These are phyloP conservation scores for Apis laboriosa DNA, from an alignment of 1,140 invertebrate genomes.

Conservation along the genomic window DNA sequence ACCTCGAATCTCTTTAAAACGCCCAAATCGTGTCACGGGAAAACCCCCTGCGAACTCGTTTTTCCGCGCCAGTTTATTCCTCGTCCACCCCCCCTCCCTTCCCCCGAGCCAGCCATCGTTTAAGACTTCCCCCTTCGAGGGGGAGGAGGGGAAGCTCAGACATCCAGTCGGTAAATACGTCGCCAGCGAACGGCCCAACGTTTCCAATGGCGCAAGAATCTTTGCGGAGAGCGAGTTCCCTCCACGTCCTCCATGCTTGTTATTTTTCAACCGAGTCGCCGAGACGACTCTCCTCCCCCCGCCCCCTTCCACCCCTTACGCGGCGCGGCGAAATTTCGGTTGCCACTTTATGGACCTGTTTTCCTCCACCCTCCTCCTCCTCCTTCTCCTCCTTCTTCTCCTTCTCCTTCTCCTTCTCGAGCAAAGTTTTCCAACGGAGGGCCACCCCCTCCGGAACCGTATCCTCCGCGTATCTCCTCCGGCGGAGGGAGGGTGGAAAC, in stretches of 20 bases:
- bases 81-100: neutral
- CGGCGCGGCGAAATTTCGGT: constrained; percentile 52
- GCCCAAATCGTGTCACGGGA: neutral
- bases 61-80: neutral
- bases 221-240: neutral
- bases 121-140: constrained; percentile 9
- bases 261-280: constrained; percentile 41
- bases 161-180: constrained; percentile 25
- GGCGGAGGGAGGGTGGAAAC: constrained; percentile 8
- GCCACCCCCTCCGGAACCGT: neutral
- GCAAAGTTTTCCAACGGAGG: constrained; percentile 51
- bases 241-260: neutral
- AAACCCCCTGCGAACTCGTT: neutral
- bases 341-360: constrained; percentile 58
- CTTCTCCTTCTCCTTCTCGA: constrained; percentile 33
- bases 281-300: neutral
- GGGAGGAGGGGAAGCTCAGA: neutral
- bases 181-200: neutral
- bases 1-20: neutral
- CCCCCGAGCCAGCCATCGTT: neutral
- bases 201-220: constrained; percentile 5
- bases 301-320: neutral
- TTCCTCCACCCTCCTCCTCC: constrained; percentile 46
- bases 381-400: constrained; percentile 17
- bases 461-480: constrained; percentile 29